Conservation (phyloP, 2,888 invertebrate genomes). For the Drosophila siamana region DNA sequence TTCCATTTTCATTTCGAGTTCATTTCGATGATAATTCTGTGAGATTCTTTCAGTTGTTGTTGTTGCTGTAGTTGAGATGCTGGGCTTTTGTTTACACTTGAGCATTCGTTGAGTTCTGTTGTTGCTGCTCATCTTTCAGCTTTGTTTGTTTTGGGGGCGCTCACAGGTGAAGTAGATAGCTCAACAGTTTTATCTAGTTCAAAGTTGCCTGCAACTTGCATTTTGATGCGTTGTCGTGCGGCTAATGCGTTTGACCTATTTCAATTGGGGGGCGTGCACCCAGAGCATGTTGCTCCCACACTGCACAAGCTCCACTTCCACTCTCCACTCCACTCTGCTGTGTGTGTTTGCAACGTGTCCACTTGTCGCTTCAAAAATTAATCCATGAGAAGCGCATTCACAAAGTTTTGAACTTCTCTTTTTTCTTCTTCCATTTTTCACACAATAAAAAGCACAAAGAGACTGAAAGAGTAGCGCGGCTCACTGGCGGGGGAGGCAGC, state of each 20-base stretch:
- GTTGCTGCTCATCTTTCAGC: constrained; percentile 32
- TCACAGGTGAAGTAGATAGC: constrained; percentile 4
- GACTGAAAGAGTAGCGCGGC: no score
- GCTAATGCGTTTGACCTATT: constrained; percentile 72
- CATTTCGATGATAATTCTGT: constrained; percentile 62
- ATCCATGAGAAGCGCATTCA: constrained; percentile 74
- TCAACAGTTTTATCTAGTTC: constrained; percentile 52
- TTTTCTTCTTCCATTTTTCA: constrained; percentile 63
- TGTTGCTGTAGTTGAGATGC: constrained; percentile 29
- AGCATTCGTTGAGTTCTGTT: constrained; percentile 40
- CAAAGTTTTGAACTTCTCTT: constrained; percentile 68
- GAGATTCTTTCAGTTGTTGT: constrained; percentile 48
- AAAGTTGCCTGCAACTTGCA: constrained; percentile 67
- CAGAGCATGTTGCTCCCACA: constrained; percentile 52
- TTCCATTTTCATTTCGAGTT: constrained; percentile 62
- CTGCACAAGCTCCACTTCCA: constrained; percentile 11
- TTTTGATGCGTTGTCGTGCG: constrained; percentile 66
- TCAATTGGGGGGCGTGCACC: constrained; percentile 48
- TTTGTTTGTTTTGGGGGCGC: constrained; percentile 36
- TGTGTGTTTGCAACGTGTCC: constrained; percentile 30
- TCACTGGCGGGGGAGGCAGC: constrained; percentile 4
- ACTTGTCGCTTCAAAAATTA: constrained; percentile 42
- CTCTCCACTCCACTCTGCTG: constrained; percentile 1
- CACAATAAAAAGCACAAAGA: constrained; percentile 72
- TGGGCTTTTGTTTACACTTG: constrained; percentile 73